Conservation (phyloP, 2,113 vertebrate genomes). For the Forbesichthys agassizii region DNA sequence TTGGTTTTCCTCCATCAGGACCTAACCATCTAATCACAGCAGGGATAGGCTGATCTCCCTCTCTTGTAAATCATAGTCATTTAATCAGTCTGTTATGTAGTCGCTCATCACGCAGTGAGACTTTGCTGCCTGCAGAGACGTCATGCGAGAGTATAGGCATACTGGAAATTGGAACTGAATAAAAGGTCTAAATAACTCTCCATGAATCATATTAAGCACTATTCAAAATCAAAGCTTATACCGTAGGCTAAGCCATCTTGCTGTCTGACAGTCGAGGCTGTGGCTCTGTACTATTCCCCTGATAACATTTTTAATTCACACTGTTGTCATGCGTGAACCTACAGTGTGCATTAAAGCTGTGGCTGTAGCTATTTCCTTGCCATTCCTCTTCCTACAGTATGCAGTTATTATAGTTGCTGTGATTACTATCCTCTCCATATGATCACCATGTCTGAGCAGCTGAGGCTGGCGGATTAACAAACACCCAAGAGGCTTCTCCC, state of each 20-base stretch:
- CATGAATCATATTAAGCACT: neutral
- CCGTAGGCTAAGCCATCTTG: no score
- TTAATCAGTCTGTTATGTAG: slow-evolving; percentile 12
- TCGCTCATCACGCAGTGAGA: neutral
- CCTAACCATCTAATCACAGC: slow-evolving; percentile 2
- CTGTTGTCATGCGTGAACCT: slow-evolving; percentile 9
- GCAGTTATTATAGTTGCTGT: slow-evolving; percentile 27
- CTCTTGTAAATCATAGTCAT: neutral
- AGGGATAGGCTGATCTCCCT: slow-evolving; percentile 10
- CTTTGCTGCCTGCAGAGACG: no score
- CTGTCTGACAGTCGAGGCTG: neutral
- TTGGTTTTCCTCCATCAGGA: slow-evolving; percentile 23
- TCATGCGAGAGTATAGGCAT: no score
- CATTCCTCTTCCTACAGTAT: slow-evolving; percentile 3
- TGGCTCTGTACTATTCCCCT: neutral
- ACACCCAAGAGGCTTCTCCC: slow-evolving; percentile 37
- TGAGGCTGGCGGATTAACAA: slow-evolving; percentile 42
- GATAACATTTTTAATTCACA: neutral
- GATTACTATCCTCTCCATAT: slow-evolving; percentile 21
- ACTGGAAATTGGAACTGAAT: no score
- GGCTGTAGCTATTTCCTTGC: slow-evolving; percentile 1
- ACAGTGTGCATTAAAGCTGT: slow-evolving; percentile 13
- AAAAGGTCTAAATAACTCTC: neutral
- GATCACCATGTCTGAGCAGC: slow-evolving; percentile 30
- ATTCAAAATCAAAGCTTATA: neutral